phyloP scores from a whole-genome alignment of 1,140 invertebrate species.

The Acromyrmex charruanus region DNA sequence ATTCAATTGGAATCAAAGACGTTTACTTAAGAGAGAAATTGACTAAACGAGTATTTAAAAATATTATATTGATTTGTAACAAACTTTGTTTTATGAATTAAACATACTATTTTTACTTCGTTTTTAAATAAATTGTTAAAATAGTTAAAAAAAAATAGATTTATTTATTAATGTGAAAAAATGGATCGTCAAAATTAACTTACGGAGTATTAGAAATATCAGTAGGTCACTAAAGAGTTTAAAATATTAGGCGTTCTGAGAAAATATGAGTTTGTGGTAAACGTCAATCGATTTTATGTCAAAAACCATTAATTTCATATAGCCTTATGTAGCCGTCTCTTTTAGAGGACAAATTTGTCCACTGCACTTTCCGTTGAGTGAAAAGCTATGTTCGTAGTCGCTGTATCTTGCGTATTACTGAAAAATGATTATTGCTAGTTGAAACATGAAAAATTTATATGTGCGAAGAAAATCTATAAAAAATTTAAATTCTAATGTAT shows the following conservation, averaged over 20 bases:
- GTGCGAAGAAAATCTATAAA: neutral
- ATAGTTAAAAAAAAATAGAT: neutral
- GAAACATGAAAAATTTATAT: neutral
- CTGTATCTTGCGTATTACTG: conserved; percentile 48
- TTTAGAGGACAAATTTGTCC: conserved; percentile 38
- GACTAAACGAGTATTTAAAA: conserved; percentile 1
- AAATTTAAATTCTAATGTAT: neutral
- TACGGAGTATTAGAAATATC: neutral
- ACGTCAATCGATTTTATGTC: conserved; percentile 48
- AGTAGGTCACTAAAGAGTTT: neutral
- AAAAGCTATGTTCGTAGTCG: conserved; percentile 54
- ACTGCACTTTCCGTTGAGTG: conserved; percentile 57
- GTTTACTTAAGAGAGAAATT: neutral
- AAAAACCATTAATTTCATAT: conserved; percentile 39
- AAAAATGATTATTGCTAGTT: conserved; percentile 44
- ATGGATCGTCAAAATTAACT: neutral
- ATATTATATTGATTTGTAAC: neutral
- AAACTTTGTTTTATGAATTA: neutral
- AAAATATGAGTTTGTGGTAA: conserved; percentile 32
- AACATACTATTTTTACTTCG: neutral
- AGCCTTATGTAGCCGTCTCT: conserved; percentile 25
- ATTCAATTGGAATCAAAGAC: conserved; percentile 11
- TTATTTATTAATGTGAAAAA: neutral
- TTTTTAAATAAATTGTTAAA: neutral
- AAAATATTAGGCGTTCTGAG: too few relatives aligned